Evolutionary conservation across 2,797 vertebrate species (phyloP), one percentile per base, ranked within the genome.

Genomic region (Lateolabrax maculatus): DNA sequence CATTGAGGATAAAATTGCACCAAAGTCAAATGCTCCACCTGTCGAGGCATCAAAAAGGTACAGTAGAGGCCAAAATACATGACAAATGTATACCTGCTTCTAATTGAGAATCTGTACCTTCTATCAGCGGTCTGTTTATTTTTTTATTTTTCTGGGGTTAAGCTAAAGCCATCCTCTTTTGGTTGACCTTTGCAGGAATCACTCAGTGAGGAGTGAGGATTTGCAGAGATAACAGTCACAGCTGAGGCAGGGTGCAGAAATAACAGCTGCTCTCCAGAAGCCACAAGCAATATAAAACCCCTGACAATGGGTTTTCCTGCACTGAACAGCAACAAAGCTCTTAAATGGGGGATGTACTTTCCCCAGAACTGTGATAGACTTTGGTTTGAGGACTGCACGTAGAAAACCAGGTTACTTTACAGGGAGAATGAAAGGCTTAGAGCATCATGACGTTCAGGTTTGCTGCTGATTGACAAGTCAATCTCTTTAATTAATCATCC

Each of bases 211-310:
- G 11, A 75, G 66, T 16, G 53, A 58, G 64, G 76, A 68, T 73
- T 86, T 65, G 63, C 27, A 62, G 74, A 62, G 80, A 80, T 77
- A 85, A 84, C 61, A 67, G 46, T 25, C 72, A 63, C 29, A 39
- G 79, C 81, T 52, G 80, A 74, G 67, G 68, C 82, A 85, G 79
- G 69, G n/a, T 61, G 73, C 43, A 56, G 60, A 64, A 84, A 84
- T 84, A 89, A 89, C 39, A 85, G 63, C 49, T 57, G 77, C 71
- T 86, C 84, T 81, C 75, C 67, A 53, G 70, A 77, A 84, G 29
- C 71, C 55, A 52, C 7, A 11, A 76, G 72, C 66, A 71, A 70
- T 71, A 62, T 72, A 36, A 87, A 87, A 71, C 39, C 70, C 69
- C 60, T 31, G 62, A 83, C 46, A 36, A 75, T 51, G 51, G 67